Conservation (phyloP, 2,113 vertebrate genomes). For the Ammodytes dubius region DNA sequence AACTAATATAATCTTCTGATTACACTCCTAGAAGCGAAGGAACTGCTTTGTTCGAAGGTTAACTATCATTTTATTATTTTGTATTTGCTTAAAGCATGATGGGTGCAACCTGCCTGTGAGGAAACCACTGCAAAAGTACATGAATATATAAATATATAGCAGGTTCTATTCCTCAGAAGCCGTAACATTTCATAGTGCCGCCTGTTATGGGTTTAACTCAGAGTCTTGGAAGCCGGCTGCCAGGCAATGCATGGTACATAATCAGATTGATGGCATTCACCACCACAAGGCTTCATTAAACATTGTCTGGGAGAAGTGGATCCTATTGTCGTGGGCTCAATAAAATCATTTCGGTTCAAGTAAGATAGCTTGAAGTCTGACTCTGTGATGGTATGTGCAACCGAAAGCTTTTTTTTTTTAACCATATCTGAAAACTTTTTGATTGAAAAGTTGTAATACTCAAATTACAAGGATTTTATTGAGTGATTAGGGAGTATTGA, state of each 20-base stretch:
- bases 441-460: neutral
- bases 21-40: neutral
- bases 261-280: slow-evolving; percentile 27
- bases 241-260: slow-evolving; percentile 26
- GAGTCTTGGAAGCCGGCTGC: slow-evolving; percentile 33
- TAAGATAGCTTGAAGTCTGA: slow-evolving; percentile 7
- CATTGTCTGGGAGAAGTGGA: slow-evolving; percentile 15
- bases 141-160: slow-evolving; percentile 26
- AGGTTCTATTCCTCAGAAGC: slow-evolving; percentile 43
- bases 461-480: neutral
- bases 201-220: slow-evolving; percentile 58
- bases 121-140: slow-evolving; percentile 25
- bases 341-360: slow-evolving; percentile 6
- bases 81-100: slow-evolving; percentile 8
- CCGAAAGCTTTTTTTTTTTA: neutral
- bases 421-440: neutral
- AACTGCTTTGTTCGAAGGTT: neutral
- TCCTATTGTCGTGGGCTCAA: slow-evolving; percentile 32
- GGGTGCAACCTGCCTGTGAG: slow-evolving; percentile 41
- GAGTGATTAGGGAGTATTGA: neutral
- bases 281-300: slow-evolving; percentile 31
- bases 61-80: slow-evolving; percentile 7
- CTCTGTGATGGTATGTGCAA: neutral
- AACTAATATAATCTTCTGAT: neutral
- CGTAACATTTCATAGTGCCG: slow-evolving; percentile 26